Evolutionary conservation across 2,797 vertebrate species (phyloP).

Genomic region (Spheniscus humboldti): DNA sequence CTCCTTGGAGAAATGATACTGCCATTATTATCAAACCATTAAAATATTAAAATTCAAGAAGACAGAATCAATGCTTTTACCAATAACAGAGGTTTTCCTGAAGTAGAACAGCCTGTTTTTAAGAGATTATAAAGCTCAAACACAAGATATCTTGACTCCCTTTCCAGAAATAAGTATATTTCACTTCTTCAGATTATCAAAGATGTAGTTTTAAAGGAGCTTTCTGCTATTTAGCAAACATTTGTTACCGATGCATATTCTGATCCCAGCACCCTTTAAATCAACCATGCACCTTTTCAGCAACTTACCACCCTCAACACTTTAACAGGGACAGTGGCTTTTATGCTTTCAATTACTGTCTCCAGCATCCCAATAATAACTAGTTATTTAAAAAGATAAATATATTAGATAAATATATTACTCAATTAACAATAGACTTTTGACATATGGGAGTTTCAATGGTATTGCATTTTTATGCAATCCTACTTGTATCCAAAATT

Average conservation of each 20-base stretch:
- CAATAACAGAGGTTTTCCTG: background rate
- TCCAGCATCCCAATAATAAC: background rate
- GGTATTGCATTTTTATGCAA: background rate
- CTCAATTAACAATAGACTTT: background rate
- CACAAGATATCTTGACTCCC: background rate
- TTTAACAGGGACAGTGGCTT: background rate
- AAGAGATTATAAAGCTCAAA: background rate
- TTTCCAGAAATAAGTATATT: background rate
- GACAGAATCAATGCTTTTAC: background rate
- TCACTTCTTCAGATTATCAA: background rate
- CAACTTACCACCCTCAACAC: background rate
- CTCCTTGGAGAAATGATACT: background rate
- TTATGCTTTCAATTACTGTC: background rate
- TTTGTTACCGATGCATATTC: background rate
- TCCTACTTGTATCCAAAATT: background rate
- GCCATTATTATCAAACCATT: background rate
- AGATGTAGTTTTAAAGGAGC: background rate
- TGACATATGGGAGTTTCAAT: background rate
- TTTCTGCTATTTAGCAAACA: background rate
- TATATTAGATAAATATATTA: background rate
- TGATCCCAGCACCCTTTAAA: background rate
- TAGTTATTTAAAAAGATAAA: background rate
- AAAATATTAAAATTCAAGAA: background rate
- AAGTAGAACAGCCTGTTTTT: background rate
- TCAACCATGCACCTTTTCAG: background rate